Evolutionary conservation across 2,888 invertebrate genomes (phyloP).

Genomic region (Stenodera caucasica): DNA sequence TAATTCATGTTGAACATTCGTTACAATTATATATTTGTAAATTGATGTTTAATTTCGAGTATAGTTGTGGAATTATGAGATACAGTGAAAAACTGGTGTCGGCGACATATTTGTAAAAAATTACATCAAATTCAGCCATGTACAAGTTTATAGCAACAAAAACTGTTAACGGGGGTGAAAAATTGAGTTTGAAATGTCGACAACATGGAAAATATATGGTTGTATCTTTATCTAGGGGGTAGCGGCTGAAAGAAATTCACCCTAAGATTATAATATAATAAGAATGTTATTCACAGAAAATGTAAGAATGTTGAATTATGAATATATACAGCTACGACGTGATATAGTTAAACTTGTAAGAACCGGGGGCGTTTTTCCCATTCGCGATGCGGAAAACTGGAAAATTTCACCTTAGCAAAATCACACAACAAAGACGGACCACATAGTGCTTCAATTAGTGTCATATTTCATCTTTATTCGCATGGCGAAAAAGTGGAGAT

Average conservation of each 20-base stretch:
- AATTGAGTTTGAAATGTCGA: conserved; percentile 21
- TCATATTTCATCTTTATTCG: neutral
- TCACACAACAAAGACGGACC: neutral
- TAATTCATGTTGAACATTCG: too few relatives aligned
- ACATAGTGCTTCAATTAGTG: neutral
- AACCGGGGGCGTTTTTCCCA: conserved; percentile 30
- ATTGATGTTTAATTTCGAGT: neutral
- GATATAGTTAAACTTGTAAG: conserved; percentile 36
- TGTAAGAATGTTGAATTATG: conserved; percentile 38
- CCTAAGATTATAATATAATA: conserved; percentile 37
- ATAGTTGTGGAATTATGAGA: neutral
- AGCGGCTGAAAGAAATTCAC: conserved; percentile 29
- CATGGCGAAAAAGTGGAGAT: neutral
- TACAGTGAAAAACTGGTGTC: conserved; percentile 9
- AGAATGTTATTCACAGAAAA: conserved; percentile 37
- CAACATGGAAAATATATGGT: conserved; percentile 8
- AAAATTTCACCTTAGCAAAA: neutral
- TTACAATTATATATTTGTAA: too few relatives aligned
- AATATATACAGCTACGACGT: conserved; percentile 36
- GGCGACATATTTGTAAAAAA: conserved; percentile 20
- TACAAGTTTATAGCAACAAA: conserved; percentile 16
- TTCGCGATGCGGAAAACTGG: conserved; percentile 18
- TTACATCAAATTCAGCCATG: conserved; percentile 9
- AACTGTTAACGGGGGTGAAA: neutral
- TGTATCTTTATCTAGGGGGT: neutral